Conservation (phyloP, 64 coral and sea anemone genomes). For the Pocillopora verrucosa region DNA sequence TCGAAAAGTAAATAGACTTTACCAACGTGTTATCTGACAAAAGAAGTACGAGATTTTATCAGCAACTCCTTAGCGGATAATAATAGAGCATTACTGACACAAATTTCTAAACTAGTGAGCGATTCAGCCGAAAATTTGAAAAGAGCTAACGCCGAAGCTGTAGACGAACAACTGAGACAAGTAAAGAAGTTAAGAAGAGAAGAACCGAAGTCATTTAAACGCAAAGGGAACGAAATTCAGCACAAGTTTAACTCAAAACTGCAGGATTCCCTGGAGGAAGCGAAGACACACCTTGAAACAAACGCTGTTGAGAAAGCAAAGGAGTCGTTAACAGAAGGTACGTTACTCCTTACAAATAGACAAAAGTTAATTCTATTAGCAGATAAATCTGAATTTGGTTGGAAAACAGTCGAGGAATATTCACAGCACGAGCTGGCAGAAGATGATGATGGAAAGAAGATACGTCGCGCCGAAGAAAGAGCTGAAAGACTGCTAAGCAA, state of each 20-base stretch:
- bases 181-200: neutral
- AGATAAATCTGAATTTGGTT: no score
- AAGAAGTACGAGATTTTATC: neutral
- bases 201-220: slow-evolving; percentile 4
- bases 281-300: neutral
- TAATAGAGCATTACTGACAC: neutral
- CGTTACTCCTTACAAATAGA: slow-evolving; percentile 24
- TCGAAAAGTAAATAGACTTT: no score
- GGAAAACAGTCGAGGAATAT: no score
- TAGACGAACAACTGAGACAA: neutral
- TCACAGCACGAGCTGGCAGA: no score
- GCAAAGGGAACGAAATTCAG: slow-evolving; percentile 26
- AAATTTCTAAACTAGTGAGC: neutral
- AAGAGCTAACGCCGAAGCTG: neutral
- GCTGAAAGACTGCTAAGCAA: neutral
- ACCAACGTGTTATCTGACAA: neutral
- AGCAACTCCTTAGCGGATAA: neutral
- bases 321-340: slow-evolving; percentile 33
- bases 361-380: slow-evolving; percentile 1
- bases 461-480: neutral
- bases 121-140: neutral
- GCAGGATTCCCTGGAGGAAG: neutral
- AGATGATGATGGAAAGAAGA: neutral
- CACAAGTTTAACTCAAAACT: slow-evolving; percentile 13
- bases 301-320: neutral